Evolutionary conservation across 2,888 invertebrate species (phyloP).

Genomic region (Noctua janthe): DNA sequence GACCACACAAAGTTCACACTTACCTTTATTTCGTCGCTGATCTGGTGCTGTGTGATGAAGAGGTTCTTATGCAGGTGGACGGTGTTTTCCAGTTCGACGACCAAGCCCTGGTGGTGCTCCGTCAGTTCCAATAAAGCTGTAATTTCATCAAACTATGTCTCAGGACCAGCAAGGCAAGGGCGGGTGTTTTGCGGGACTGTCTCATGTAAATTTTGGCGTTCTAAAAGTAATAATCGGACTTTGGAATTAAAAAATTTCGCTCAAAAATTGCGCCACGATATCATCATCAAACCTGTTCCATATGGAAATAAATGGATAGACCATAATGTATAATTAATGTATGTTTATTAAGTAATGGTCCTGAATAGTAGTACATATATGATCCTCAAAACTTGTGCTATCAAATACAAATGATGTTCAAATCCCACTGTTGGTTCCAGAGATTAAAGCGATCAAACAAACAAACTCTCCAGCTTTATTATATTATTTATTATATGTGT

Average conservation of each 20-base stretch:
- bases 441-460: too few relatives aligned
- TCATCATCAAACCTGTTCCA: neutral
- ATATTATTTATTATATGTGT: too few relatives aligned
- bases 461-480: too few relatives aligned
- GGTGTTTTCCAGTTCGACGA: slow-evolving; percentile 74
- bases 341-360: too few relatives aligned
- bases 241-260: neutral
- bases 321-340: too few relatives aligned
- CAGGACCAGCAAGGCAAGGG: neutral
- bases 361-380: too few relatives aligned
- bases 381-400: too few relatives aligned
- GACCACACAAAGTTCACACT: slow-evolving; percentile 28
- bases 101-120: slow-evolving; percentile 76
- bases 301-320: neutral
- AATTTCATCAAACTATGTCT: slow-evolving; percentile 6
- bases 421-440: too few relatives aligned
- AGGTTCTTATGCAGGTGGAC: slow-evolving; percentile 72
- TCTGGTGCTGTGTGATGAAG: slow-evolving; percentile 70
- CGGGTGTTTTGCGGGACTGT: neutral
- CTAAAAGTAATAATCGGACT: neutral
- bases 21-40: slow-evolving; percentile 77
- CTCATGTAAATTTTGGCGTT: neutral
- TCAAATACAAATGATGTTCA: too few relatives aligned
- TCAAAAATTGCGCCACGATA: neutral
- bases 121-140: slow-evolving; percentile 80